Percentiles rank a stretch among this genome's conserved stretches.
These are phyloP conservation scores for Potorous gilbertii DNA, from an alignment of 2,797 vertebrate genomes.

Conservation along the genomic window DNA sequence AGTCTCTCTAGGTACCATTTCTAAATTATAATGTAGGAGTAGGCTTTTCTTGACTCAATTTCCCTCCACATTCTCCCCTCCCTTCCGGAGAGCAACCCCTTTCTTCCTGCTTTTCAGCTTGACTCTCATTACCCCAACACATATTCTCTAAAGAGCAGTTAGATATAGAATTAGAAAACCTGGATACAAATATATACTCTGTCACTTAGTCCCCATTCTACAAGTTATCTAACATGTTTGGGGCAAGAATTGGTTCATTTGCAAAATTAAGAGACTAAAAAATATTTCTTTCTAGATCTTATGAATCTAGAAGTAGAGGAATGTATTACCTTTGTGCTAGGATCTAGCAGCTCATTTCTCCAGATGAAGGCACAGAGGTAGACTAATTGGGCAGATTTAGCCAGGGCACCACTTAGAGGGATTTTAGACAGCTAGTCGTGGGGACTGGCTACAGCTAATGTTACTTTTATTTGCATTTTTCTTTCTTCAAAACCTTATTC, in stretches of 20 bases:
- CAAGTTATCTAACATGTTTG: not conserved
- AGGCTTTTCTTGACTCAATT: not conserved
- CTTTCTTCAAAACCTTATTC: not conserved
- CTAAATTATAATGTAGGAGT: not conserved
- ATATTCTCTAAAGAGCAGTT: not conserved
- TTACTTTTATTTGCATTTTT: not conserved
- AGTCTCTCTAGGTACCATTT: not conserved
- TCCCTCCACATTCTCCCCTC: not conserved
- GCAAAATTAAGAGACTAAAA: not conserved
- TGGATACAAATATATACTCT: not conserved
- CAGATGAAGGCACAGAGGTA: not conserved
- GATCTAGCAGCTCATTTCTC: not conserved
- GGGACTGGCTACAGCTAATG: not conserved
- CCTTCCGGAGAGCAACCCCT: not conserved
- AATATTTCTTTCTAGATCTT: not conserved
- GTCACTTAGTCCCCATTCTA: not conserved
- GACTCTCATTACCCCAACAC: not conserved
- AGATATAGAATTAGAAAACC: not conserved
- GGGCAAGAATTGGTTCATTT: not conserved
- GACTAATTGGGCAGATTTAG: not conserved
- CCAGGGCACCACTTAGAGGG: not conserved
- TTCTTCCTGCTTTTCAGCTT: not conserved
- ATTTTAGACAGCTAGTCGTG: not conserved
- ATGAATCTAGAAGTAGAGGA: not conserved
- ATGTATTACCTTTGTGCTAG: not conserved